phyloP scores from a whole-genome alignment of 2,888 invertebrate species.

The Rhimphoctona megacephalus region DNA sequence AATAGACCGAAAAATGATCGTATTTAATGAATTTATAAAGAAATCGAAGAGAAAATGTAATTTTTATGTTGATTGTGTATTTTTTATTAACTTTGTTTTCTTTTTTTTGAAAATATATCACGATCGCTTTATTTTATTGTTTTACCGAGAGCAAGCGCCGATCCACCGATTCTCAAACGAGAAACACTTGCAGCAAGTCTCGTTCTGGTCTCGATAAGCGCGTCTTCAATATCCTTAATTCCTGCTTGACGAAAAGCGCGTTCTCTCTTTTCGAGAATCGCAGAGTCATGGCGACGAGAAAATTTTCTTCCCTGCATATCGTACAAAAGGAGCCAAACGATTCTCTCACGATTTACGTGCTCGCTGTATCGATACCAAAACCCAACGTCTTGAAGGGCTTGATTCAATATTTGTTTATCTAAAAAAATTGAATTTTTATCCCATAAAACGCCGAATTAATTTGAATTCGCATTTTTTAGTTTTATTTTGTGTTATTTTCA shows the following conservation, averaged over 20 bases:
- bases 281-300: conserved; percentile 72
- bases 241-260: conserved; percentile 74
- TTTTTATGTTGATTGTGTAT: not conserved
- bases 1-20: not conserved
- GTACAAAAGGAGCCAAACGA: conserved; percentile 90
- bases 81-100: not conserved
- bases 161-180: conserved; percentile 90
- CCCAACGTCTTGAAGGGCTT: conserved; percentile 88
- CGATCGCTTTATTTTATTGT: conserved; percentile 27
- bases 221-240: conserved; percentile 87
- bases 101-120: not conserved
- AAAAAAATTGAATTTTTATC: conserved; percentile 62
- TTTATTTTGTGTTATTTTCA: not conserved
- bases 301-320: conserved; percentile 89
- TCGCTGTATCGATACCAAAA: conserved; percentile 87
- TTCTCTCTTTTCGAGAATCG: conserved; percentile 71
- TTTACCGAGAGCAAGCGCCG: conserved; percentile 87
- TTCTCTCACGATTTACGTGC: conserved; percentile 81
- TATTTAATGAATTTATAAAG: not conserved
- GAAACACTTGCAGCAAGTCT: conserved; percentile 92
- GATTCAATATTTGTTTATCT: conserved; percentile 90
- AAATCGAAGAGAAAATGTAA: not conserved
- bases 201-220: conserved; percentile 89
- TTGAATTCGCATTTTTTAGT: not conserved
- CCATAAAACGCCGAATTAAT: not conserved